Base-by-base conservation (phyloP, 2,797 vertebrate genomes). In the Balearica regulorum region DNA sequence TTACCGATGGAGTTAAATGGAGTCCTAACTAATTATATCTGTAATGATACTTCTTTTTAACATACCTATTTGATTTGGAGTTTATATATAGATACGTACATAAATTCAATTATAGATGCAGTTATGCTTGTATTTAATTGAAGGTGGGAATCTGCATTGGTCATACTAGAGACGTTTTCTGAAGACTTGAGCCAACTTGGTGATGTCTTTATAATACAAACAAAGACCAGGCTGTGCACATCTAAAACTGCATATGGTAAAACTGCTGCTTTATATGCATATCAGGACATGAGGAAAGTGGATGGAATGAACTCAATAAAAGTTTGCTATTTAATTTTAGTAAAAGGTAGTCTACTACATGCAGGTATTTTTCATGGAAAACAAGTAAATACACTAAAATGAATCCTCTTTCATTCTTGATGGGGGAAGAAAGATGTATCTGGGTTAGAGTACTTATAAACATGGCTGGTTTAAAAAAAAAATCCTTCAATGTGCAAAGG, bases 1-100 rank as follows among this genome's bases (percentile, higher is more conserved):
- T 85, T 91, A 78, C 71, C 7, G 16, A n/a, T 85, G 83, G 62
- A 87, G 46, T 83, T 95, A 93, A 93, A 61, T 68, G 55, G 61
- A 89, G 72, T 75, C 57, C 41, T 83, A 85, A 77, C 78, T 89
- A 94, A 87, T 91, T 92, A 68, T 41, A 82, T 77, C 78, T 69
- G 33, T 91, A 86, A 78, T 70, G 33, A 61, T 71, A 29, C 44
- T 85, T 43, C 64, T 66, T 86, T 90, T 72, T 85, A 86, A 83
- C 43, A 14, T 75, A 69, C 75, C 31, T 41, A 11, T 66, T 70
- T 85, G 71, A 80, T 90, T 85, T 68, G 31, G 64, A 58, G 22
- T 49, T 87, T 83, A 58, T 83, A 41, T 64, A 69, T 69, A 76
- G 79, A 57, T 90, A 11, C 60, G 35, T 62, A 28, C 31, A 53